These are phyloP conservation scores for Charaxes varanes DNA, from an alignment of 1,140 invertebrate genomes.

Conservation along the genomic window DNA sequence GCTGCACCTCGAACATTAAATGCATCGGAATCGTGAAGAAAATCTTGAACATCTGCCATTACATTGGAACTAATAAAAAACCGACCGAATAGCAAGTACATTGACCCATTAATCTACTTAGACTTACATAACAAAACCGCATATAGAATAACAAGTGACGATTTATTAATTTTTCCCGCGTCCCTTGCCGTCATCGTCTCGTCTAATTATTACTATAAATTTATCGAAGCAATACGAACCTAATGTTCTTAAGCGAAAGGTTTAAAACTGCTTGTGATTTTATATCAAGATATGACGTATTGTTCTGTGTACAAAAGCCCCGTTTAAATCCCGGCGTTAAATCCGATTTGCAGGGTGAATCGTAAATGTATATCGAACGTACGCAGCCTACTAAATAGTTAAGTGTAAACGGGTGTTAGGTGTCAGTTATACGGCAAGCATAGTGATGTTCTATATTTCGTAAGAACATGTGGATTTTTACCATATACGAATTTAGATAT, in stretches of 20 bases:
- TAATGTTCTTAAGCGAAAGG: constrained; percentile 9
- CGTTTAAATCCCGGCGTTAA: constrained; percentile 39
- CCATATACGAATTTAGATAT: too few relatives aligned
- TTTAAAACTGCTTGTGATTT: constrained; percentile 10
- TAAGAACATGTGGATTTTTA: too few relatives aligned
- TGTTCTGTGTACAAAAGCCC: constrained; percentile 2
- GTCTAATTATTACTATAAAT: constrained; percentile 33
- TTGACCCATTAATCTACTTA: constrained; percentile 58
- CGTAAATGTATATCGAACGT: constrained; percentile 33
- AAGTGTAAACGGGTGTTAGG: constrained; percentile 6
- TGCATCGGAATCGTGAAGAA: constrained; percentile 15
- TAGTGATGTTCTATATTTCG: too few relatives aligned
- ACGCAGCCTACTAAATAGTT: constrained; percentile 26
- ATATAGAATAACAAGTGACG: constrained; percentile 38
- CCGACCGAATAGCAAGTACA: constrained; percentile 39
- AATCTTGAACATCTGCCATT: constrained; percentile 22
- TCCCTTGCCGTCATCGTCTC: constrained; percentile 36
- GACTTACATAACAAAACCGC: constrained; percentile 45
- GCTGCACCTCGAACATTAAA: neutral
- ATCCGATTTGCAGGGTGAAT: constrained; percentile 36
- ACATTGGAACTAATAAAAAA: constrained; percentile 29
- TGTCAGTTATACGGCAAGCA: neutral
- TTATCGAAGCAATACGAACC: constrained; percentile 22
- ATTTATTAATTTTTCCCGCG: constrained; percentile 40
- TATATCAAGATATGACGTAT: constrained; percentile 3